Evolutionary conservation across 2,888 invertebrate genomes (phyloP).

Genomic region (Xestia ashworthii): DNA sequence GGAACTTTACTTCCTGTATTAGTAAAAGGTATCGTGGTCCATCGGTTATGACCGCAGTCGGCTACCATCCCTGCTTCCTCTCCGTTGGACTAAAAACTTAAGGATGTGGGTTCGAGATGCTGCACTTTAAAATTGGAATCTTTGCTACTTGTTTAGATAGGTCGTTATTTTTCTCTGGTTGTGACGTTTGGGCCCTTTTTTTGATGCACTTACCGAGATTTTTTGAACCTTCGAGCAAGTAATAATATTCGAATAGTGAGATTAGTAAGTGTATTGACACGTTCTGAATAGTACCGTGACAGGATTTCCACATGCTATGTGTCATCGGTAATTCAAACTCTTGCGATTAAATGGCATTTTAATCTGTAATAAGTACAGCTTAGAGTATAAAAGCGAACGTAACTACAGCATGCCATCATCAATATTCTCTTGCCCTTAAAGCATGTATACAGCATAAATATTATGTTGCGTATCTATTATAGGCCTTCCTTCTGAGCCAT

Average conservation of each 20-base stretch:
- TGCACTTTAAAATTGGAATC: slow-evolving; percentile 57
- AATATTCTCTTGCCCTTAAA: no score
- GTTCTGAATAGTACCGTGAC: background rate
- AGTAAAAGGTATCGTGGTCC: slow-evolving; percentile 66
- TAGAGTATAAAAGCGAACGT: background rate
- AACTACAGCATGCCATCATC: background rate
- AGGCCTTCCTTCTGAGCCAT: background rate
- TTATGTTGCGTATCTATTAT: background rate
- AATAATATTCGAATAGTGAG: background rate
- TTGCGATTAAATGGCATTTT: background rate
- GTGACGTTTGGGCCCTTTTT: background rate
- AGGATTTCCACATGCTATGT: background rate
- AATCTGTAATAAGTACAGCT: background rate
- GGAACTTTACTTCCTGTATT: slow-evolving; percentile 63
- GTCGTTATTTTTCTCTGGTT: slow-evolving; percentile 14
- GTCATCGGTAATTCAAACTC: background rate
- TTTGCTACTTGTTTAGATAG: slow-evolving; percentile 10
- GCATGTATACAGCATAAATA: background rate
- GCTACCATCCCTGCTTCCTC: slow-evolving; percentile 76
- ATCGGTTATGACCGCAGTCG: slow-evolving; percentile 71
- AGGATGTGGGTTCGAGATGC: slow-evolving; percentile 77
- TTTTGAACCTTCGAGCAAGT: no score
- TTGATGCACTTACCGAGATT: background rate
- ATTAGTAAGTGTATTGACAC: background rate
- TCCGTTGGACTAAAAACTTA: slow-evolving; percentile 72